A percentile compares a stretch with the other conserved stretches of the same genome.
phyloP scores from a whole-genome alignment of 2,797 vertebrate genomes.

The Melanotaenia maccullochi region DNA sequence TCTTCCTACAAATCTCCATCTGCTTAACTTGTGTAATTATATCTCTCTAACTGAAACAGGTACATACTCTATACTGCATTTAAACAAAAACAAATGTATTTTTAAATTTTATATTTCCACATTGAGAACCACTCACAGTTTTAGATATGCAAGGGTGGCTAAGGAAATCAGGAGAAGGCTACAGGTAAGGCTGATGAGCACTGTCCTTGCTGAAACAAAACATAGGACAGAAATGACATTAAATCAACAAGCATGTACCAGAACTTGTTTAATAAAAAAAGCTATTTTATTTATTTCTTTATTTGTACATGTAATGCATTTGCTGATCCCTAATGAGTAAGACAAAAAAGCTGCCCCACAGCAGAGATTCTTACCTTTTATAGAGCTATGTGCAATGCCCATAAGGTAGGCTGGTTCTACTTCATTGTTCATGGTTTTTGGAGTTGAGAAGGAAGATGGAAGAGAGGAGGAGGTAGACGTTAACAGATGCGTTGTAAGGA shows the following conservation, averaged over 20 bases:
- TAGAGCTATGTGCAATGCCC: conserved; percentile 16
- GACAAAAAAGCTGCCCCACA: background rate
- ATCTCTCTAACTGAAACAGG: background rate
- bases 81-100: background rate
- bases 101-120: background rate
- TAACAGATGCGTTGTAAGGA: background rate
- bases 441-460: conserved; percentile 12
- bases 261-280: background rate
- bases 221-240: conserved; percentile 16
- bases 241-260: background rate
- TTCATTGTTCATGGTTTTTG: conserved; percentile 6
- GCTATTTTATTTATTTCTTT: background rate
- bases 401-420: conserved; percentile 24
- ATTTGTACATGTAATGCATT: background rate
- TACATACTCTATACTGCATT: background rate
- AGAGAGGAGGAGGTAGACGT: background rate
- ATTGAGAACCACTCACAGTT: conserved; percentile 67
- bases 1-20: background rate
- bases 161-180: conserved; percentile 60
- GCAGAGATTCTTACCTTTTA: conserved; percentile 54
- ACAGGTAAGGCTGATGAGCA: conserved; percentile 71
- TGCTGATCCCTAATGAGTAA: background rate
- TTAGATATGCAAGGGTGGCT: conserved; percentile 63
- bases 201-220: conserved; percentile 57
- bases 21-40: background rate